Evolutionary conservation across 2,113 vertebrate genomes (phyloP), one percentile per base, ranked within the genome.

Genomic region (Camelus bactrianus): DNA sequence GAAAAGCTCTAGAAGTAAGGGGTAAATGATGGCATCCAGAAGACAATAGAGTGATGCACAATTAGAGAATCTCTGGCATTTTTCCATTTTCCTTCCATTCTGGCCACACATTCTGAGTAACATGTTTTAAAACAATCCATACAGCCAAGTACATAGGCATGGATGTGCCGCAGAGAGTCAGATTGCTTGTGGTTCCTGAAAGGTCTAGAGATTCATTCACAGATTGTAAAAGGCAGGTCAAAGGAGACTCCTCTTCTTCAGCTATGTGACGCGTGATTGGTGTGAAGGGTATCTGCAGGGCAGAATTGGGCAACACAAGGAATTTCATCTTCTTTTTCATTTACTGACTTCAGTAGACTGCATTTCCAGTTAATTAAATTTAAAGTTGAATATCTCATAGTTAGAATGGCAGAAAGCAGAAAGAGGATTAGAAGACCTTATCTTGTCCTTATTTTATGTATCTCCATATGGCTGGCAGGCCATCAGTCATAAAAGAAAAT

Each of bases 351-450:
- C 60, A 87, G 85, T 73, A 46, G n/a, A 54, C n/a, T 72, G 16
- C 22, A 84, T 91, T 92, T 96, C 20, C 30, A 94, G 69, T 67
- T 84, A 94, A 73, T 96, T 92, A 94, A 85, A 83, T 91, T 58
- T 76, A 28, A 72, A 76, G 22, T 58, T 69, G 85, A 77, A 77
- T 81, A 77, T 22, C 32, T 12, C 20, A 6, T 46, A 30, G 32
- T 91, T 62, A 94, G 11, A 85, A 85, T 28, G 32, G 88, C 56
- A 94, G 11, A 85, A 85, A 20, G 62, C 14, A 82, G 58, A 64
- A 76, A 87, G 69, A 70, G 35, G 3, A 89, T 80, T 76, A 81
- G 38, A 88, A 95, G 91, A 1, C 46, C 26, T 5, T 60, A 73
- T 64, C 15, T 26, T 73, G 46, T 8, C 12, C 13, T 35, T 72